Percentiles rank a stretch among this genome's conserved stretches.
phyloP scores from a whole-genome alignment of 1,140 invertebrate genomes.

The Pemphigus obesinymphae region DNA sequence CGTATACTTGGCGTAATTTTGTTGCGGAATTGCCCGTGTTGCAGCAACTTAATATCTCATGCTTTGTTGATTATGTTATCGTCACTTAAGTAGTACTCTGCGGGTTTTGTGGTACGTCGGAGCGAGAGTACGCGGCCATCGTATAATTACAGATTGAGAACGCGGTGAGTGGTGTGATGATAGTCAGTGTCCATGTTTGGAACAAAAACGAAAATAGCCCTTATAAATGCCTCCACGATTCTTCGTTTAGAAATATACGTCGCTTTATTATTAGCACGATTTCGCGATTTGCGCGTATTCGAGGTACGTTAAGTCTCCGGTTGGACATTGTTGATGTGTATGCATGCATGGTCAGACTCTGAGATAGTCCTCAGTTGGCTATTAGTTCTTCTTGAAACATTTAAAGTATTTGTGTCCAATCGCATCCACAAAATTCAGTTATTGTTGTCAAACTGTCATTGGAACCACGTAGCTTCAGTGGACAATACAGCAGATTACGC shows the following conservation, averaged over 20 bases:
- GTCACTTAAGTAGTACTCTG: neutral
- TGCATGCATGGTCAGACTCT: conserved; percentile 11
- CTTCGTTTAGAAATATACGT: conserved; percentile 50
- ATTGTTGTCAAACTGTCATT: conserved; percentile 36
- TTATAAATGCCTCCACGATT: conserved; percentile 46
- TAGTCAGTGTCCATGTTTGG: neutral
- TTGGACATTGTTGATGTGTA: neutral
- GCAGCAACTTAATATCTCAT: neutral
- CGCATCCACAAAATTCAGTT: conserved; percentile 47
- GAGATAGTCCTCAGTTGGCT: neutral
- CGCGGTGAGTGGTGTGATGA: too few relatives aligned
- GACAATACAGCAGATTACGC: too few relatives aligned
- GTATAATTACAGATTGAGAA: neutral
- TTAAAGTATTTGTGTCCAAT: conserved; percentile 47
- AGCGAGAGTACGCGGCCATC: neutral
- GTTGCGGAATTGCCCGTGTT: neutral
- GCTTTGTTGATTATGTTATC: neutral
- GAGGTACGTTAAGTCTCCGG: neutral
- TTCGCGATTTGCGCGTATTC: neutral
- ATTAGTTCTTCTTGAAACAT: neutral
- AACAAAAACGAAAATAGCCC: conserved; percentile 37
- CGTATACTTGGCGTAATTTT: neutral
- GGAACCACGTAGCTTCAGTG: too few relatives aligned
- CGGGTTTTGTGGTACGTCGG: neutral
- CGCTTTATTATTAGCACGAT: conserved; percentile 46